Base-by-base conservation (phyloP, 2,113 vertebrate species). In the Climacteris rufus region DNA sequence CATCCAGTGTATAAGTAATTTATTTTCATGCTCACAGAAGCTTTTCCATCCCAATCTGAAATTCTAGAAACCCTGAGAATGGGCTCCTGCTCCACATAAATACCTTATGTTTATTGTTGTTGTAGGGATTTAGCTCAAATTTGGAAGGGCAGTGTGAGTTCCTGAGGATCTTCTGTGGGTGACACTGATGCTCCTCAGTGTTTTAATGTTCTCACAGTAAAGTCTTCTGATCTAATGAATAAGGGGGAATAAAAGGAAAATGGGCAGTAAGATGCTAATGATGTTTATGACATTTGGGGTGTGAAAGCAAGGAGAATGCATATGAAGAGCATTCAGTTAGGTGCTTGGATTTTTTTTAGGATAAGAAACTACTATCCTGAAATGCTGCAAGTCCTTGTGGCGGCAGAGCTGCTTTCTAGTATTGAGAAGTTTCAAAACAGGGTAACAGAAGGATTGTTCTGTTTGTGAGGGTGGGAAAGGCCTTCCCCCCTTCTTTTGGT, bases 391-490 rank as follows among this genome's bases (percentile, higher is more conserved):
- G 59, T 81, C 60, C 30, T 77, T 90, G 40, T 8, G 78, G 78
- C 78, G 88, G 84, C 75, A 60, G 87, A 91, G 63, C 63, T 81
- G 79, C 64, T 83, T 76, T 50, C 0, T 9, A 81, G 60, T 47
- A 54, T 35, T n/a, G 68, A 54, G 57, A 56, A 61, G 54, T 77
- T 93, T 90, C 75, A 68, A 45, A 91, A 56, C 9, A 30, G 89
- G 81, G 53, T 75, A 64, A 69, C 80, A 60, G 89, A 87, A 89
- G 81, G 77, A 45, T 91, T 88, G 63, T 65, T 69, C 71, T 81
- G 69, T 79, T 89, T 71, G 72, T 81, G 92, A 77, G 79, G 85
- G 56, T 90, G 76, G 83, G 82, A 76, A 74, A 59, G 82, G 79
- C 74, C 75, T 16, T 83, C 50, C n/a, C 75, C 42, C 40, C 28